Evolutionary conservation across 2,797 vertebrate species (phyloP).

Genomic region (Heliangelus exortis): DNA sequence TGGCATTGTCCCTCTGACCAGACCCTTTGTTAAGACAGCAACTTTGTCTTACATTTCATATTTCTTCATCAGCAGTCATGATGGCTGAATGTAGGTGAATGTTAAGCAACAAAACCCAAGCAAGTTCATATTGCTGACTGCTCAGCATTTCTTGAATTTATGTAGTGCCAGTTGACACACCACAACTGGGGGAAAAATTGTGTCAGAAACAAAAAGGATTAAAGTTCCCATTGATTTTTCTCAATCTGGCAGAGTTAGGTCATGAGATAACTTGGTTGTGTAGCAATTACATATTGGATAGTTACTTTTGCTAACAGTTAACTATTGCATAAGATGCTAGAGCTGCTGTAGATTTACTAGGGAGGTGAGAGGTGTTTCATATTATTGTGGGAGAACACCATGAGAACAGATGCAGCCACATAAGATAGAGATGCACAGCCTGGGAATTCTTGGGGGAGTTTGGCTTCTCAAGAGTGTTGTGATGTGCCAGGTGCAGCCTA

Average conservation of each 20-base stretch:
- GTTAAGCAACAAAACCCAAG: neutral
- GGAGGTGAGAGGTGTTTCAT: neutral
- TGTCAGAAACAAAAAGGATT: neutral
- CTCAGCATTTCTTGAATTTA: neutral
- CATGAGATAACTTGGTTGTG: neutral
- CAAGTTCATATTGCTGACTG: neutral
- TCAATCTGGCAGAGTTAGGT: neutral
- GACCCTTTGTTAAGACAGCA: neutral
- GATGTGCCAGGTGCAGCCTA: too few relatives aligned
- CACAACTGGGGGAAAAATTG: neutral
- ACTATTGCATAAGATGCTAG: neutral
- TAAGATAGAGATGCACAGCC: too few relatives aligned
- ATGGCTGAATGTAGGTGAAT: neutral
- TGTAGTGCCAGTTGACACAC: neutral
- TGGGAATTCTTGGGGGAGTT: too few relatives aligned
- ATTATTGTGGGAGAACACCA: neutral
- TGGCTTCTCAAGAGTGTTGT: too few relatives aligned
- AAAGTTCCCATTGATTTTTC: neutral
- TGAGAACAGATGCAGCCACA: too few relatives aligned
- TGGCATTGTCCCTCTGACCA: neutral
- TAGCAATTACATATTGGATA: neutral
- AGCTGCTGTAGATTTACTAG: neutral
- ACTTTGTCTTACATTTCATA: neutral
- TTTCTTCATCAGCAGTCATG: neutral
- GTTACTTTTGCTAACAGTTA: neutral